These are phyloP conservation scores for Lycophotia porphyrea DNA, from an alignment of 2,888 invertebrate genomes.

Conservation along the genomic window DNA sequence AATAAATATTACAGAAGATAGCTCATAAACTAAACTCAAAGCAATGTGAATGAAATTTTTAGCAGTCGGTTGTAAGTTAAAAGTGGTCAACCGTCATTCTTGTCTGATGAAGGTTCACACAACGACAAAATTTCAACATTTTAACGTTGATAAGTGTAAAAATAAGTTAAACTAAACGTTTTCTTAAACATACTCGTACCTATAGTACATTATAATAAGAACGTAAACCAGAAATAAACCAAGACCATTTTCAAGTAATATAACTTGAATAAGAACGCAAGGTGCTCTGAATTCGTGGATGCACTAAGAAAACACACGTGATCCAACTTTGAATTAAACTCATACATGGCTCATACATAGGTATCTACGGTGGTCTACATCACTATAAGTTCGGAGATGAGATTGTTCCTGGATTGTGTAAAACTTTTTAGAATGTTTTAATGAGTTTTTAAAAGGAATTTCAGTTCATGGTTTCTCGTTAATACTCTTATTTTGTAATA, in stretches of 20 bases:
- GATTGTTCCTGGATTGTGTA: conserved; percentile 8
- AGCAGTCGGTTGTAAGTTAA: no score
- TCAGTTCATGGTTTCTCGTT: not conserved
- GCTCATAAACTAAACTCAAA: no score
- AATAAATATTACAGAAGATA: no score
- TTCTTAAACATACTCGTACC: not conserved
- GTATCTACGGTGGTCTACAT: not conserved
- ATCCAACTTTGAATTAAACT: conserved; percentile 60
- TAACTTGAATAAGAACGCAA: conserved; percentile 52
- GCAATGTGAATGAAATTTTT: no score
- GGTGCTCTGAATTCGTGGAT: conserved; percentile 31
- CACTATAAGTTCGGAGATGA: conserved; percentile 7
- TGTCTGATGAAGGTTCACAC: no score
- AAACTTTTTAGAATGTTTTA: conserved; percentile 10
- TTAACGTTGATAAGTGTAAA: not conserved
- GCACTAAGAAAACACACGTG: conserved; percentile 56
- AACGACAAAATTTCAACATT: not conserved
- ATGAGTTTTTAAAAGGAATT: conserved; percentile 17
- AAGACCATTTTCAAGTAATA: conserved; percentile 51
- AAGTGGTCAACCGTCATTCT: not conserved
- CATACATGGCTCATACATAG: conserved; percentile 35
- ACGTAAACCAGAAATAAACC: conserved; percentile 11
- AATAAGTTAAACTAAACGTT: not conserved
- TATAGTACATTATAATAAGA: not conserved
- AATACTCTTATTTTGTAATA: not conserved